Base-by-base conservation (phyloP, 1,140 invertebrate genomes). In the Cataglyphis hispanica region DNA sequence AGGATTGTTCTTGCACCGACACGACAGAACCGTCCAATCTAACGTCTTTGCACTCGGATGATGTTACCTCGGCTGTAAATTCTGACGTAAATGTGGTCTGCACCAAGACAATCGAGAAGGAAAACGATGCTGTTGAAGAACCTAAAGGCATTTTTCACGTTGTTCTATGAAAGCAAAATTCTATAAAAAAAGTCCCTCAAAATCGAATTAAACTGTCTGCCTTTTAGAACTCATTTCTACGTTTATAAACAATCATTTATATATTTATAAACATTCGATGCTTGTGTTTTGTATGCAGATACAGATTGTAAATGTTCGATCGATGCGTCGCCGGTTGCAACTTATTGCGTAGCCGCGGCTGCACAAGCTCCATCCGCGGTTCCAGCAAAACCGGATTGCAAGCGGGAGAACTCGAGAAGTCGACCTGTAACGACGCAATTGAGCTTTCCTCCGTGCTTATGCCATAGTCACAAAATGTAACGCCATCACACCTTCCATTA, bases 1-100 rank as follows among this genome's bases (percentile, higher is more conserved):
- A 91, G 22, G 89, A 91, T 58, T 89, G 67, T 61, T 87, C 77
- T 50, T 91, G 70, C 37, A 89, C 90, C 0, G 93, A 94, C 53
- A 86, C 88, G 3, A 89, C 93, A 6, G 92, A 92, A 66, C 86
- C 85, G 31, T 92, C 91, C 1, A 91, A 93, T 80, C 16, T 89
- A 74, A 89, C 91, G 5, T 92, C 92, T 8, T 84, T 91, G 27
- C 83, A 70, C 22, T 76, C 90, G 1, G 91, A 93, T 4, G 83
- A 85, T 16, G 46, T 31, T 46, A 63, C 31, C 4, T 69, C 77
- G 13, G 37, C 53, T 7, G n/a, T 43, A 53, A 83, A 72, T 60
- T 53, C 67, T 1, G 67, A 74, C 1, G 53, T 66, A 37, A 70
- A 81, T 34, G 34, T 13, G 13, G 4, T 34, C 16, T 81, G 43